Evolutionary conservation across 1,140 invertebrate species (phyloP).

Genomic region (Platyscapa corneri): DNA sequence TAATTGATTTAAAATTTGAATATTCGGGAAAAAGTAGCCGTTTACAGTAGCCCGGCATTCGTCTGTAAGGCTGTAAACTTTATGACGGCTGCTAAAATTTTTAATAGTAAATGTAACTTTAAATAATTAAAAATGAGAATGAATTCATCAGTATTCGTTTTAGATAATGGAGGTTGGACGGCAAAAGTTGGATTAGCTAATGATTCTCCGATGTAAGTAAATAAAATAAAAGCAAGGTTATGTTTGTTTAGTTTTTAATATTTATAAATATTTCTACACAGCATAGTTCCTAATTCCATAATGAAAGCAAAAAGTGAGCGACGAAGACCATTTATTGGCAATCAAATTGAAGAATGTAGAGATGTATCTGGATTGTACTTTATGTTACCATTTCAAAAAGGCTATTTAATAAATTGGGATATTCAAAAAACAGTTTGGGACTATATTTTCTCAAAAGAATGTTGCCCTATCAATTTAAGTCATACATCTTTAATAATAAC

Average conservation of each 20-base stretch:
- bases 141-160: conserved; percentile 76
- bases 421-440: conserved; percentile 98
- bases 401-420: conserved; percentile 96
- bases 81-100: too few species aligned
- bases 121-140: conserved; percentile 54
- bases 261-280: conserved; percentile 61
- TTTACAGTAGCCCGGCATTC: too few species aligned
- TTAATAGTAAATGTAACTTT: neutral
- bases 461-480: conserved; percentile 84
- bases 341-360: conserved; percentile 95
- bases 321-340: conserved; percentile 93
- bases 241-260: neutral
- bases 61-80: too few species aligned
- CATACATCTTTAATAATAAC: conserved; percentile 91
- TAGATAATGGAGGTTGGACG: conserved; percentile 92
- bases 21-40: too few species aligned
- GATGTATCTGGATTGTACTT: conserved; percentile 97
- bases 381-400: conserved; percentile 95
- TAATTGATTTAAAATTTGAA: too few species aligned
- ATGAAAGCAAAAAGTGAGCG: conserved; percentile 98
- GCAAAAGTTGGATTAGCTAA: conserved; percentile 88
- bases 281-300: conserved; percentile 94
- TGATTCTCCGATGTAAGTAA: conserved; percentile 80
- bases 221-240: conserved; percentile 35
- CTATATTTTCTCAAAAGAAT: conserved; percentile 93